Evolutionary conservation across 2,797 vertebrate species (phyloP), one percentile per base, ranked within the genome.

Genomic region (Falco concolor): DNA sequence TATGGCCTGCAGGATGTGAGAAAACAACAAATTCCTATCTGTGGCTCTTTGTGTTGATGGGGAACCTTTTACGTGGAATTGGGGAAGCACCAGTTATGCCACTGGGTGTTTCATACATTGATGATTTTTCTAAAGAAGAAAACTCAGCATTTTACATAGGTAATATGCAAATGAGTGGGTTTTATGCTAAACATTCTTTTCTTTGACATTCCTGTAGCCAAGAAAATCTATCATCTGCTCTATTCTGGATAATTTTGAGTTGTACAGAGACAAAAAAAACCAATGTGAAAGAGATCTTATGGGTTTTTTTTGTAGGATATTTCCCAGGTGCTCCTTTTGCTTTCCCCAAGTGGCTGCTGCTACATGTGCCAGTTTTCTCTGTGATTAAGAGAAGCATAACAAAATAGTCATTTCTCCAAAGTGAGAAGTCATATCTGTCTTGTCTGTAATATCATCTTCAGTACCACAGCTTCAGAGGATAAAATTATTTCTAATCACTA

Each of bases 11-110:
- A 98, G 98, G 94, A 74, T 99, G 98, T 95, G 98, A 98, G 84
- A 95, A 95, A 50, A 98, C 97, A 78, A 81, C 97, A 24, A 96
- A 97, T 60, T 97, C 98, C 28, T 98, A 98, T 61, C 96, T 98
- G 95, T 99, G 98, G 98, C 94, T 98, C 36, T 98, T 98, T 74
- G 98, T 99, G 49, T 95, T 99, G 72, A 84, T 98, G 95, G 98
- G 98, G 19, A 99, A 99, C 76, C 97, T 98, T 79, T 96, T 99
- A 32, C 98, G 98, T 80, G 98, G 98, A 81, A 97, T 99, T 78
- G 98, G 98, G 42, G 98, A 99, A 96, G 98, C 98, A 14, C 98
- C 98, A 9, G 97, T 99, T 73, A 98, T 98, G 95, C 98, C 98
- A 3, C 87, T 99, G 77, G 98, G 98, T 24, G 98, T 99, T 61